Percentiles rank a stretch among this genome's conserved stretches.
Conservation (phyloP, 2,888 invertebrate species). For the Hydrotaea cyrtoneurina region DNA sequence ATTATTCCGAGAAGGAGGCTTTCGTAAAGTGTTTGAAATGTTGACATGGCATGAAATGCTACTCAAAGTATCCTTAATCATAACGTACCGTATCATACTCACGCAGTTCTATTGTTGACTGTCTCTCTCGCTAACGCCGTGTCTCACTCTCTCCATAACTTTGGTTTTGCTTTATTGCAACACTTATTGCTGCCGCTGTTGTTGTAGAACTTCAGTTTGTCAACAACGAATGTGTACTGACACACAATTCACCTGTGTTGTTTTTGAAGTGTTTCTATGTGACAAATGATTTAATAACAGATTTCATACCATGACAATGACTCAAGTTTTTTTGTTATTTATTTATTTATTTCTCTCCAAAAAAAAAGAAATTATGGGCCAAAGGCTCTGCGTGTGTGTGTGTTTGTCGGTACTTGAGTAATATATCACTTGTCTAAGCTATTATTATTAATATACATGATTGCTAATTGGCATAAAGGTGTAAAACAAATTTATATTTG, state of each 20-base stretch:
- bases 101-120: background rate
- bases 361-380: background rate
- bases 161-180: too few species aligned
- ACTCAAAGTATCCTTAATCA: constrained; percentile 8
- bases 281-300: constrained; percentile 27
- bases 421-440: background rate
- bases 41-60: constrained; percentile 47
- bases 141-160: too few species aligned
- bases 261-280: background rate
- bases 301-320: background rate
- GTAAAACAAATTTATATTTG: constrained; percentile 23
- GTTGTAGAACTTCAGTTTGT: background rate
- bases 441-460: background rate
- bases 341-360: background rate
- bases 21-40: background rate
- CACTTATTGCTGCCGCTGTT: background rate
- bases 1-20: background rate
- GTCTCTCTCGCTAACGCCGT: too few species aligned
- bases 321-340: background rate
- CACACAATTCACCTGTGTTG: background rate
- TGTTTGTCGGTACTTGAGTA: background rate
- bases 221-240: background rate
- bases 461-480: constrained; percentile 19
- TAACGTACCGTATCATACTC: background rate
- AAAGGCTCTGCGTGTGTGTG: background rate